Evolutionary conservation across 2,797 vertebrate genomes (phyloP), one percentile per base, ranked within the genome.

Genomic region (Enteromius afrohamiltoni): DNA sequence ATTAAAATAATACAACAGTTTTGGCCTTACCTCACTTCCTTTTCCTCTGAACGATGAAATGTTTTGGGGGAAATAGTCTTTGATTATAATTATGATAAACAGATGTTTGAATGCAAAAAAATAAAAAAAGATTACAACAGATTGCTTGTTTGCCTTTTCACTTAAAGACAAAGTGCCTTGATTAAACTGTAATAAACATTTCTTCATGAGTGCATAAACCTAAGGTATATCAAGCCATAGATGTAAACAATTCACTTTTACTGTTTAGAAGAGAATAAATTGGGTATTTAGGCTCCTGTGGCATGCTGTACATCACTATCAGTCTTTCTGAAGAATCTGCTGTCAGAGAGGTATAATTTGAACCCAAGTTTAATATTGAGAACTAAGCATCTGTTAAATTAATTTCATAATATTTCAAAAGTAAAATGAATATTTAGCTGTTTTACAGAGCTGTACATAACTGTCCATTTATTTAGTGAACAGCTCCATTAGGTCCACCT

Each of bases 71-170:
- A 60, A 76, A 60, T 19, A 60, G 53, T 26, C 53, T 42, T 76
- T 76, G 34, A 77, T 77, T 8, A 6, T 8, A 77, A 31, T 21
- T 31, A 62, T 69, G 45, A 34, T 55, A 69, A 69, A 80, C 34
- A 13, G 14, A 79, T 79, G 77, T 45, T 60, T 31, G 4, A 71
- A 60, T 60, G 40, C 53, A 34, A 23, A 31, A 42, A 42, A 31
- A 70, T n/a, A 37, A 40, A 40, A 40, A 40, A 40, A 40, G 40
- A 40, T 31, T 0, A 17, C 51, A 23, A 17, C 10, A 58, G 6
- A 58, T 45, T 69, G 65, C 31, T 80, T 70, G 67, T 71, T 71
- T 55, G 51, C n/a, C 29, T 58, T 3, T 58, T 5, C 53, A 58
- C 1, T 58, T 51, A 55, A 79, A 69, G 17, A 60, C 10, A 58